Base-by-base conservation (phyloP, 2,113 vertebrate genomes). In the Rynchops niger region DNA sequence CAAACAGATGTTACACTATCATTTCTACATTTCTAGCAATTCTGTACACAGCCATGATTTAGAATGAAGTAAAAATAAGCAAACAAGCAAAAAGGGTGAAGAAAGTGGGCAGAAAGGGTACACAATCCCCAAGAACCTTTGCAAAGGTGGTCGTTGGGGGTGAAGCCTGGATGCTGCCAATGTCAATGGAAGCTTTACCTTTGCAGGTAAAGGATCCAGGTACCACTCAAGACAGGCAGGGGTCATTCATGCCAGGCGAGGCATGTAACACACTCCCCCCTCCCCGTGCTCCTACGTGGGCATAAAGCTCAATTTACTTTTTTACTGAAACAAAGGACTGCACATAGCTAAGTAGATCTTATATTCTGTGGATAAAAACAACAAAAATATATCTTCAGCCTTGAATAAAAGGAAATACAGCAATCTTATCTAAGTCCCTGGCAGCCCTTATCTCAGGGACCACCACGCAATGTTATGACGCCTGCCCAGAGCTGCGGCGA, bases 241-340 rank as follows among this genome's bases (percentile, higher is more conserved):
- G 7, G 6, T 47, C 7, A 2, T 40, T 7, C 15, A 34, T 45
- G 13, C 12, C 16, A 11, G 34, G 6, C 4, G 5, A 71, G 6
- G 9, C 22, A 26, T 12, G 47, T 32, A 56, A 49, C 23, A 47
- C 6, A 23, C 20, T 66, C 8, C 12, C 14, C 17, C 4, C 32
- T 5, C 5, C 20, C 25, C n/a, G 17, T 9, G 0, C 0, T 65
- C 13, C 50, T 38, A 18, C 3, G 1, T 13, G 6, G 20, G 9
- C 38, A 56, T 45, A 71, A 70, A 91, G 11, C 8, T 25, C 59
- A 63, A 26, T 32, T 86, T 45, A 29, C 15, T 71, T 73, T 66
- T 30, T 56, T 56, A 61, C 16, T 18, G 13, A 77, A 67, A 45
- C 34, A 80, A 72, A 80, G 9, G 23, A 69, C 11, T 1, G 1